These are phyloP conservation scores for Macrobrachium rosenbergii DNA, from an alignment of 1,140 invertebrate genomes.

Conservation along the genomic window DNA sequence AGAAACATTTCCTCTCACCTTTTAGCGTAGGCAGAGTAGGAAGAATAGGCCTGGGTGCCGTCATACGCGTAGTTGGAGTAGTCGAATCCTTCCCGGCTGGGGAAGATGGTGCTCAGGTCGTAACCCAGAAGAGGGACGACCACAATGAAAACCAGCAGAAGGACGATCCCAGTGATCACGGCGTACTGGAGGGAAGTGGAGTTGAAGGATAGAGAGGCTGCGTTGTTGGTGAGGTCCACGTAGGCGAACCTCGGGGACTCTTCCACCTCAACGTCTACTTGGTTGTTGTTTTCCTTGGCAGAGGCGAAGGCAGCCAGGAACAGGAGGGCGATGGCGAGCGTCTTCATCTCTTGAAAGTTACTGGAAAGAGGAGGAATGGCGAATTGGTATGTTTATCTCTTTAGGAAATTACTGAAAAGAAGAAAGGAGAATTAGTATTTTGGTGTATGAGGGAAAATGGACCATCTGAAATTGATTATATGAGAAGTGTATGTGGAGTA, in stretches of 20 bases:
- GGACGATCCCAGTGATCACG: conserved; percentile 30
- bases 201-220: conserved; percentile 42
- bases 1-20: conserved; percentile 30
- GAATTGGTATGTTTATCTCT: too few relatives aligned
- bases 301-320: conserved; percentile 34
- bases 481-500: background rate
- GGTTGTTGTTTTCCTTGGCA: conserved; percentile 18
- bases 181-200: conserved; percentile 46
- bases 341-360: background rate
- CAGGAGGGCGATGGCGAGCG: conserved; percentile 2
- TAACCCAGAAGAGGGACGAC: conserved; percentile 34
- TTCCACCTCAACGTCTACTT: background rate
- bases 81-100: conserved; percentile 19
- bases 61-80: conserved; percentile 20
- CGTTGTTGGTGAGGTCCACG: conserved; percentile 1
- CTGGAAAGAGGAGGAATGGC: too few relatives aligned
- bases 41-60: conserved; percentile 25
- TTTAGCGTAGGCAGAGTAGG: conserved; percentile 48
- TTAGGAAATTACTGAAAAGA: too few relatives aligned
- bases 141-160: conserved; percentile 27
- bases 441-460: background rate
- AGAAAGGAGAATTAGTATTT: conserved; percentile 13
- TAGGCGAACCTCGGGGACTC: conserved; percentile 25
- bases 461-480: background rate
- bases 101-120: conserved; percentile 14